phyloP scores from a whole-genome alignment of 2,797 vertebrate species.

The Syngnathus rostellatus region DNA sequence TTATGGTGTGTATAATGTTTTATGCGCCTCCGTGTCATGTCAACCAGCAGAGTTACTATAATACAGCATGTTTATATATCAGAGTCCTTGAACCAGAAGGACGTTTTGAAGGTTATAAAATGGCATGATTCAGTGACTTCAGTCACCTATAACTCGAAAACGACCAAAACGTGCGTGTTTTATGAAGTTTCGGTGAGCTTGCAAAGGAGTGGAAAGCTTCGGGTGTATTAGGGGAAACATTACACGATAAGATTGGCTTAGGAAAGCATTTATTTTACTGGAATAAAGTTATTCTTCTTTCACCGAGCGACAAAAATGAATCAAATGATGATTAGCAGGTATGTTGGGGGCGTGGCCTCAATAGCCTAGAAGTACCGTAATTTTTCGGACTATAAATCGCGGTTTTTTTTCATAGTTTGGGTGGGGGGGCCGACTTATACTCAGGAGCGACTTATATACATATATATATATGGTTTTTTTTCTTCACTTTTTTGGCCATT shows the following conservation, averaged over 20 bases:
- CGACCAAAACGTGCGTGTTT: neutral
- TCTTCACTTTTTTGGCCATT: no score
- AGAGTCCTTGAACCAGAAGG: neutral
- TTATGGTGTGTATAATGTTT: neutral
- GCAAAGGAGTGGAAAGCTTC: neutral
- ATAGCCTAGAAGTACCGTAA: no score
- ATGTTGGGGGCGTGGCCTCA: no score
- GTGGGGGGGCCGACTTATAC: no score
- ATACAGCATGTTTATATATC: neutral
- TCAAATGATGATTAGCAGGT: no score
- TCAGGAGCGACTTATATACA: no score
- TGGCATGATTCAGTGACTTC: neutral
- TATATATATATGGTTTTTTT: no score
- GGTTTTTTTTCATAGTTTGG: no score
- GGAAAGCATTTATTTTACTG: neutral
- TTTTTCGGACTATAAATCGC: no score
- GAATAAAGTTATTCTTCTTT: no score
- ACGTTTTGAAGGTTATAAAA: conserved; percentile 1
- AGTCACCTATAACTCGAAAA: neutral
- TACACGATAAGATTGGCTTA: neutral
- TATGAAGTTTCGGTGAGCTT: neutral
- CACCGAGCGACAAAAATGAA: no score
- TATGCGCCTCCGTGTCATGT: neutral
- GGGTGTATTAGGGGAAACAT: neutral
- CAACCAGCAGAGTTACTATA: neutral